phyloP scores from a whole-genome alignment of 2,113 vertebrate species.

The Dendrocopos noguchii region DNA sequence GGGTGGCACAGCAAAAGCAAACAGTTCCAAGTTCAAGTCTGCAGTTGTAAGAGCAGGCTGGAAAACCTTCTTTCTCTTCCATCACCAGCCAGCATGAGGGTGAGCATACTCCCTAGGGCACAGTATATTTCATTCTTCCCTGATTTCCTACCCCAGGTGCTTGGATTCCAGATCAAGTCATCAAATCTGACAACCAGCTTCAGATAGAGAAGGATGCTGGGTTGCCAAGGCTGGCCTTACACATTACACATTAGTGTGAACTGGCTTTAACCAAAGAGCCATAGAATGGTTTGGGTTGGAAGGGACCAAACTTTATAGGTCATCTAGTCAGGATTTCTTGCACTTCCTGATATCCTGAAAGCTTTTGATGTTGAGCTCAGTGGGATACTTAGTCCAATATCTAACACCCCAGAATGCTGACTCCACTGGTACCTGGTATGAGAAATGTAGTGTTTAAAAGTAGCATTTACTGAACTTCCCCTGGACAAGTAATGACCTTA shows the following conservation, averaged over 20 bases:
- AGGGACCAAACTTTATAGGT: neutral
- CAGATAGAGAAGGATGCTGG: neutral
- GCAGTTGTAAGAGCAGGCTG: constrained; percentile 27
- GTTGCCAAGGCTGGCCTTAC: neutral
- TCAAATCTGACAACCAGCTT: neutral
- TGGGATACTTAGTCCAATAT: rapidly evolving
- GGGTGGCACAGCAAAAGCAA: constrained; percentile 68
- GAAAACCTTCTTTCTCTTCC: constrained; percentile 19
- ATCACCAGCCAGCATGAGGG: neutral
- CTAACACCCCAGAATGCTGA: neutral
- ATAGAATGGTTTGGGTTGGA: neutral
- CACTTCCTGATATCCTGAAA: neutral
- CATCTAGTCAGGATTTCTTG: neutral
- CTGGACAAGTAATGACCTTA: neutral
- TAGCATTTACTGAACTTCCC: neutral
- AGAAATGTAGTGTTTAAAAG: neutral
- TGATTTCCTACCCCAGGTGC: neutral
- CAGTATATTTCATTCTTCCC: neutral
- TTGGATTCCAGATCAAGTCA: neutral
- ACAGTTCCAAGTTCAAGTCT: constrained; percentile 72
- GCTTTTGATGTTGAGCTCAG: neutral
- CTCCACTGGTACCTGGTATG: neutral
- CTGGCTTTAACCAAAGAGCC: neutral
- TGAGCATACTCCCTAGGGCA: neutral
- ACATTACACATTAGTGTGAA: neutral